A percentile compares a stretch with the other conserved stretches of the same genome.
Conservation (phyloP, 2,888 invertebrate species). For the Gymnoscelis rufifasciata region DNA sequence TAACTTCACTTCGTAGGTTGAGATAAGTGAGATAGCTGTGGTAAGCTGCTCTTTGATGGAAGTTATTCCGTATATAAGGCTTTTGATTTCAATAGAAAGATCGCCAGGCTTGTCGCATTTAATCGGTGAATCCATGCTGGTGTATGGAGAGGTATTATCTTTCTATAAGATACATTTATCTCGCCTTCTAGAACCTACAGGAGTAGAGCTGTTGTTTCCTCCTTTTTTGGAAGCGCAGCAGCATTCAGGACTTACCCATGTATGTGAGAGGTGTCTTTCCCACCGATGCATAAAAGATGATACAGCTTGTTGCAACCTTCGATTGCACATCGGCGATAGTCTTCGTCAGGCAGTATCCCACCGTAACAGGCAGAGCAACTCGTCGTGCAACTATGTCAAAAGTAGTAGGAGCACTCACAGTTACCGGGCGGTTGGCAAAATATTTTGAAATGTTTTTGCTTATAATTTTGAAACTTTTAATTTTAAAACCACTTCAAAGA, state of each 20-base stretch:
- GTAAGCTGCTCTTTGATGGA: neutral
- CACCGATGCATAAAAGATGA: neutral
- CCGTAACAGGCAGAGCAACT: neutral
- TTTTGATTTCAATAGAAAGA: neutral
- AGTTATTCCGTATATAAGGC: neutral
- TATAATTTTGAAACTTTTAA: too few relatives aligned
- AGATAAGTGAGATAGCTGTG: neutral
- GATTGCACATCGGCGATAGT: neutral
- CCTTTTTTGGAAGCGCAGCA: neutral
- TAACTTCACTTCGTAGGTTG: neutral
- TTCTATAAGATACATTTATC: neutral
- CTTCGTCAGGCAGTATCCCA: neutral
- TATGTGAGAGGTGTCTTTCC: neutral
- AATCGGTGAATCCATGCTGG: too few relatives aligned
- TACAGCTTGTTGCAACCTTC: neutral
- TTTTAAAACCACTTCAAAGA: too few relatives aligned
- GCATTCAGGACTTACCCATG: neutral
- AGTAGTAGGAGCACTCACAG: neutral
- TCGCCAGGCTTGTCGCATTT: neutral
- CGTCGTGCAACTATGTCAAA: neutral
- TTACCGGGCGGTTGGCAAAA: neutral
- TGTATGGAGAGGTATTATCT: neutral
- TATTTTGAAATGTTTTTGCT: neutral
- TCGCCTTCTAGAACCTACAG: neutral
- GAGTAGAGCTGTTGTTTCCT: neutral